These are phyloP conservation scores for Strix occidentalis DNA, from an alignment of 2,797 vertebrate genomes.

Conservation along the genomic window DNA sequence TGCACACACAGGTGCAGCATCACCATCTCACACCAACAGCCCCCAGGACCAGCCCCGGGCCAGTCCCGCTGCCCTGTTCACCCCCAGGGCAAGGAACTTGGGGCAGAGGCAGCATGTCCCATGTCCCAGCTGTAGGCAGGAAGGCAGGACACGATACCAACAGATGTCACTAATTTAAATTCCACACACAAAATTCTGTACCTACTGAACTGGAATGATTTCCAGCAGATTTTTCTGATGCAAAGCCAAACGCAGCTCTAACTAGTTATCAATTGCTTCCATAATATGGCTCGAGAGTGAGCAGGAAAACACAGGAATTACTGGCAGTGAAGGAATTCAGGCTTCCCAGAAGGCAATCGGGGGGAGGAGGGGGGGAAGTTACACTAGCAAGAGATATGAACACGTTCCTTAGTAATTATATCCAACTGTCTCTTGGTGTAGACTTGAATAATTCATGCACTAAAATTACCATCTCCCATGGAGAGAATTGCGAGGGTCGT, in stretches of 20 bases:
- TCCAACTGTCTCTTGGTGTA: neutral
- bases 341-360: neutral
- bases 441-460: neutral
- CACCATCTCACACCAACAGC: neutral
- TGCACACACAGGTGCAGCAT: rapidly evolving
- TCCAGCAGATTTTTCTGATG: constrained; percentile 1
- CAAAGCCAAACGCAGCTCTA: neutral
- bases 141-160: neutral
- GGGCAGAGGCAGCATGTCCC: neutral
- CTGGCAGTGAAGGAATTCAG: neutral
- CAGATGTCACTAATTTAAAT: neutral
- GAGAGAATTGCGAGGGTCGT: neutral
- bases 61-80: neutral
- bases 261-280: neutral
- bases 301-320: neutral
- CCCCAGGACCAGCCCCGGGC: neutral
- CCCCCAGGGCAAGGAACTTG: neutral
- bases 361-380: rapidly evolving
- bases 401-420: neutral
- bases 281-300: neutral
- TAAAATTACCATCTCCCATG: neutral
- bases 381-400: neutral
- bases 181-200: neutral
- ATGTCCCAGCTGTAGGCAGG: neutral
- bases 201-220: neutral